Evolutionary conservation across 2,797 vertebrate species (phyloP).

Genomic region (Argya squamiceps): DNA sequence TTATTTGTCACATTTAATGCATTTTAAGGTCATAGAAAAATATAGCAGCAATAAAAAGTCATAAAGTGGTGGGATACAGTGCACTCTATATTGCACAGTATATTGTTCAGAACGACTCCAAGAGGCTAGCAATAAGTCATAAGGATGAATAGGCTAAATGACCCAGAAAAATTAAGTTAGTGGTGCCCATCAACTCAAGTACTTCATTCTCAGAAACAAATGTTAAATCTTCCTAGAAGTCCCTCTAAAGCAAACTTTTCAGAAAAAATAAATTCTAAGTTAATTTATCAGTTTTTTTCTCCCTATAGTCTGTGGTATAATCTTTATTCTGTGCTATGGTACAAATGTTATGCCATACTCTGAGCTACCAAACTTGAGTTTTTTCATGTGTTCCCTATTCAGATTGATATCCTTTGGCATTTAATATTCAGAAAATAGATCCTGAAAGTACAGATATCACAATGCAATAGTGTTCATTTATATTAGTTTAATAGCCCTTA

Average conservation of each 20-base stretch:
- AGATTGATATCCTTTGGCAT: neutral
- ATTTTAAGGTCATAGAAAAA: constrained; percentile 28
- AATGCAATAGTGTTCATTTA: neutral
- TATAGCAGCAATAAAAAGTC: constrained; percentile 12
- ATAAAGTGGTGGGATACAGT: constrained; percentile 1
- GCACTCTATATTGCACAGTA: neutral
- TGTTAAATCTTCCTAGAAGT: neutral
- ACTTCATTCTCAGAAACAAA: neutral
- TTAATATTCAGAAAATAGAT: neutral
- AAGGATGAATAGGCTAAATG: neutral
- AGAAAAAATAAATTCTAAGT: neutral
- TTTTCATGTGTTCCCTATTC: neutral
- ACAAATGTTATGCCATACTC: neutral
- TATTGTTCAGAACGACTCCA: neutral
- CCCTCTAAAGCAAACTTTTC: neutral
- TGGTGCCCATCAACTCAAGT: neutral
- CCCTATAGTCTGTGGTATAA: neutral
- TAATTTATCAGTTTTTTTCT: neutral
- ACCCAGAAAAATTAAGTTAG: constrained; percentile 26
- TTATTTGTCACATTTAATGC: constrained; percentile 28
- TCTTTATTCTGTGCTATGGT: neutral
- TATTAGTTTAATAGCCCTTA: neutral
- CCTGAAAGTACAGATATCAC: neutral
- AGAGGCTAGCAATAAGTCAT: neutral
- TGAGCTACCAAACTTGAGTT: neutral